A percentile compares a stretch with the other conserved stretches of the same genome.
Evolutionary conservation across 2,797 vertebrate genomes (phyloP).

Genomic region (Hozukius guyotensis): DNA sequence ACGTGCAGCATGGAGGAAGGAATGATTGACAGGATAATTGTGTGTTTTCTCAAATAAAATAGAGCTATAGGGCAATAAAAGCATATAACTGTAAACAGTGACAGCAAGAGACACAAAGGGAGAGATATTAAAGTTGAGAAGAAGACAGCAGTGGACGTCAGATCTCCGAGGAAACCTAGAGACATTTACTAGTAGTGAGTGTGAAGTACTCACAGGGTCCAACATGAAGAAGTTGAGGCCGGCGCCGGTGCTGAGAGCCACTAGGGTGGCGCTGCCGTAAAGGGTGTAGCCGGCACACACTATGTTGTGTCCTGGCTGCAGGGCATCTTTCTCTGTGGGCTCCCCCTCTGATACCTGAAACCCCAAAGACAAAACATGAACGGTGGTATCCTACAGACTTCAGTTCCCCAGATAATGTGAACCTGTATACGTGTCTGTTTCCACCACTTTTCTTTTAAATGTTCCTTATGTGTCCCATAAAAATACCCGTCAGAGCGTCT

Average conservation of each 20-base stretch:
- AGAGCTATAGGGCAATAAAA: background rate
- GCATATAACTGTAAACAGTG: background rate
- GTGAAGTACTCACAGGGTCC: conserved; percentile 87
- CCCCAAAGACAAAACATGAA: background rate
- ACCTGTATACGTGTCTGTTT: background rate
- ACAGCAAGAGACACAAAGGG: background rate
- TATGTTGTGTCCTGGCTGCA: conserved; percentile 89
- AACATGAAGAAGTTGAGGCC: conserved; percentile 96
- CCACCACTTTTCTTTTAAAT: too few relatives aligned
- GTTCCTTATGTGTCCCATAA: too few relatives aligned
- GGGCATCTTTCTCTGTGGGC: conserved; percentile 89
- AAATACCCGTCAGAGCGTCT: too few relatives aligned
- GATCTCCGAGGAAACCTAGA: background rate
- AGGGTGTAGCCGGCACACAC: conserved; percentile 95
- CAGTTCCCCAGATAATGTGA: too few relatives aligned
- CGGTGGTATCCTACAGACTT: background rate
- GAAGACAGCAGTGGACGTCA: background rate
- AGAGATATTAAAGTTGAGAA: background rate
- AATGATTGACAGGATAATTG: conserved; percentile 1
- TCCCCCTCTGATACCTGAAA: conserved; percentile 83
- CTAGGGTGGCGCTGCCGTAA: conserved; percentile 94
- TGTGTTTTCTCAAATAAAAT: conserved; percentile 29
- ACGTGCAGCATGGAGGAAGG: background rate
- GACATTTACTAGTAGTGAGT: too few relatives aligned
- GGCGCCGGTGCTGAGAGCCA: conserved; percentile 92